Conservation (phyloP, 2,113 vertebrate genomes). For the Phyllostomus discolor region DNA sequence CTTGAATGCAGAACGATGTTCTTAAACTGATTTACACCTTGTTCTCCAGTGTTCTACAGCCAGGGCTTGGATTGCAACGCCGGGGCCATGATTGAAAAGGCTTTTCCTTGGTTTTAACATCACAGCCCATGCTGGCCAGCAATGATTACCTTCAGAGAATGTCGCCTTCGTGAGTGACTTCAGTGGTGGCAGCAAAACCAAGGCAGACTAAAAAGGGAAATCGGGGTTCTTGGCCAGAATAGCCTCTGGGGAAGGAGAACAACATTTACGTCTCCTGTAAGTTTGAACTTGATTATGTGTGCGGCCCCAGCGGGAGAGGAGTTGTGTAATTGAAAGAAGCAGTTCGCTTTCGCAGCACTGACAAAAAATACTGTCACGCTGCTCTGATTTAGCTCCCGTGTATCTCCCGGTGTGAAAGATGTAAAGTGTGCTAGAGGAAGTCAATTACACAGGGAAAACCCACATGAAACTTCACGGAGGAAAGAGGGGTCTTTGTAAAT, state of each 20-base stretch:
- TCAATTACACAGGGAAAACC: conserved; percentile 76
- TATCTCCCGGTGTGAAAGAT: conserved; percentile 59
- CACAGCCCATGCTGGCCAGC: conserved; percentile 42
- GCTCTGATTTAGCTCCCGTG: conserved; percentile 68
- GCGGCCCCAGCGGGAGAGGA: conserved; percentile 45
- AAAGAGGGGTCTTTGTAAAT: conserved; percentile 29
- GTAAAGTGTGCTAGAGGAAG: conserved; percentile 52
- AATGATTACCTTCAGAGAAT: conserved; percentile 77
- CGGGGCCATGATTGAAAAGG: conserved; percentile 79
- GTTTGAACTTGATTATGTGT: conserved; percentile 55
- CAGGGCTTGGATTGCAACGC: conserved; percentile 80
- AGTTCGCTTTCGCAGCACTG: conserved; percentile 70
- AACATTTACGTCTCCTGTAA: conserved; percentile 52
- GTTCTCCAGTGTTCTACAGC: conserved; percentile 80
- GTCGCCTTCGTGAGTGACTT: background rate
- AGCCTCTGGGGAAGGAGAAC: conserved; percentile 20
- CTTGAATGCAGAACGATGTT: conserved; percentile 84
- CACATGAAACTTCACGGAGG: background rate
- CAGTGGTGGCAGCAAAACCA: conserved; percentile 31
- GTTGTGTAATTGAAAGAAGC: conserved; percentile 55
- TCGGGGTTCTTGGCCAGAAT: conserved; percentile 23
- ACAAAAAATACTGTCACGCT: conserved; percentile 70
- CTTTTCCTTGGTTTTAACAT: conserved; percentile 71
- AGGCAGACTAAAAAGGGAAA: conserved; percentile 37
- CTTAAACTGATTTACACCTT: conserved; percentile 89